phyloP scores from a whole-genome alignment of 2,797 vertebrate species.

The Vultur gryphus region DNA sequence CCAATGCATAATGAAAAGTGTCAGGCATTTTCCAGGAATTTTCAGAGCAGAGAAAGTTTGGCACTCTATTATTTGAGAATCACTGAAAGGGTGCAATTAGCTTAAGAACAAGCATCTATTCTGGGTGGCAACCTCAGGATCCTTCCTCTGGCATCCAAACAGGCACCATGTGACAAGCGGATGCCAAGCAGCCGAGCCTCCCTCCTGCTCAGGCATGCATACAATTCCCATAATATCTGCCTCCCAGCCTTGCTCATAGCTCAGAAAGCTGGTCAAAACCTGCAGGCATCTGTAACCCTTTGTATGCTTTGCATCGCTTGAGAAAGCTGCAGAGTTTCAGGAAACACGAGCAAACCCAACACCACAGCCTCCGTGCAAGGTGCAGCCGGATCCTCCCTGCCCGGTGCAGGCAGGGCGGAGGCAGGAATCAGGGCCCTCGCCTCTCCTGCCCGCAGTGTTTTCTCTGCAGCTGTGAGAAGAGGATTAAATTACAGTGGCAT shows the following conservation, averaged over 20 bases:
- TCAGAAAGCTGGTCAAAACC: neutral
- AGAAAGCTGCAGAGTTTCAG: neutral
- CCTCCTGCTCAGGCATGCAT: constrained; percentile 42
- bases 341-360: rapidly evolving
- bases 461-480: neutral
- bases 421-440: neutral
- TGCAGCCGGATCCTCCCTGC: neutral
- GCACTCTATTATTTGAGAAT: neutral
- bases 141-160: neutral
- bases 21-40: neutral
- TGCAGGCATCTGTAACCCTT: neutral
- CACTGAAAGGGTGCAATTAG: neutral
- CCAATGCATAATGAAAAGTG: neutral
- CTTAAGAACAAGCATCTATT: neutral
- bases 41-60: neutral
- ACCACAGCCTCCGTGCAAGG: rapidly evolving
- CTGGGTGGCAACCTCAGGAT: neutral
- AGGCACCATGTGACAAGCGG: neutral
- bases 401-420: neutral
- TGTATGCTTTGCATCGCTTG: rapidly evolving
- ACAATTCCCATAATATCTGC: constrained; percentile 44
- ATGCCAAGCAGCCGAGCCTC: constrained; percentile 23
- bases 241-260: neutral
- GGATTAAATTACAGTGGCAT: too few species aligned
- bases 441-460: rapidly evolving